phyloP scores from a whole-genome alignment of 2,888 invertebrate species.

The Hyposoter didymator region DNA sequence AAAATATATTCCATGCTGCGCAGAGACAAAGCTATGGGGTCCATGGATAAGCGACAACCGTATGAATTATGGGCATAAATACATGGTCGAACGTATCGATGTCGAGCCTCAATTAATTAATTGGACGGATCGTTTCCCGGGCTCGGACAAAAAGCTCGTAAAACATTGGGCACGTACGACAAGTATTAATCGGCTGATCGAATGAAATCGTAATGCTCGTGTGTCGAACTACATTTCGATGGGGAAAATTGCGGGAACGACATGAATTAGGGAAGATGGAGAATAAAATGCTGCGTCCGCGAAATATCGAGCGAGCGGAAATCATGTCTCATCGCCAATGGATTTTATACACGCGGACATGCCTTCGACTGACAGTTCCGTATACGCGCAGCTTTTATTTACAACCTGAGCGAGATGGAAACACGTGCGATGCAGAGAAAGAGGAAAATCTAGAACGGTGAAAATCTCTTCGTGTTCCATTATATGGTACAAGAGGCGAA shows the following conservation, averaged over 20 bases:
- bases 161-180: background rate
- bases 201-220: background rate
- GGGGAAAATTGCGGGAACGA: conserved; percentile 8
- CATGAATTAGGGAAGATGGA: conserved; percentile 25
- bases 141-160: background rate
- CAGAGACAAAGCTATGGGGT: conserved; percentile 24
- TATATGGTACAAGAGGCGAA: conserved; percentile 67
- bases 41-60: conserved; percentile 27
- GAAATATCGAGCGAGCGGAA: conserved; percentile 25
- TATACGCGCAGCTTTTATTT: conserved; percentile 46
- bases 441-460: conserved; percentile 77
- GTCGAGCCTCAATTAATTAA: conserved; percentile 39
- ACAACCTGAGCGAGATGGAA: conserved; percentile 32
- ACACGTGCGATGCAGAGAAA: conserved; percentile 45
- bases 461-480: conserved; percentile 72
- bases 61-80: conserved; percentile 3
- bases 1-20: conserved; percentile 46
- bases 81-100: background rate
- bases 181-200: background rate
- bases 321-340: conserved; percentile 46
- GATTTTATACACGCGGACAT: background rate
- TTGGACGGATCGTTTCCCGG: conserved; percentile 13
- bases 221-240: background rate
- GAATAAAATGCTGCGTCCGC: conserved; percentile 7
- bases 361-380: conserved; percentile 9